Percentiles rank a stretch among this genome's conserved stretches.
These are phyloP conservation scores for Parus major DNA, from an alignment of 2,113 vertebrate genomes.

Conservation along the genomic window DNA sequence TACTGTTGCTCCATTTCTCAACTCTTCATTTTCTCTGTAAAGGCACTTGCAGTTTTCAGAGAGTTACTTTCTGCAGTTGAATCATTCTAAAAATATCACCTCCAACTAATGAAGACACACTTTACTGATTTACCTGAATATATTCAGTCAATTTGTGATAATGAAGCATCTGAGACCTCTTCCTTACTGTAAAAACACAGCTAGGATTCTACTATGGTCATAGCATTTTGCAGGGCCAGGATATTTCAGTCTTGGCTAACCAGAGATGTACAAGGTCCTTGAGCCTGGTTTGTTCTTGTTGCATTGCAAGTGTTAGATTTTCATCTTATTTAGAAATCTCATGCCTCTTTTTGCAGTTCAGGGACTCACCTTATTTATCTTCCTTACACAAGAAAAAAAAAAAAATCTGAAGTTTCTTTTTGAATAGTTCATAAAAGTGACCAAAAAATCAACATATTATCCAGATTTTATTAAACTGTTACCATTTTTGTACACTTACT, in stretches of 20 bases:
- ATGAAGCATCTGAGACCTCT: not conserved
- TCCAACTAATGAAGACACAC: not conserved
- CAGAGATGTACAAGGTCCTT: not conserved
- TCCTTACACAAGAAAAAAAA: not conserved
- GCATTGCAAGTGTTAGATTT: not conserved
- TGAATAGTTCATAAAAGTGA: not conserved
- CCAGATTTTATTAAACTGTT: not conserved
- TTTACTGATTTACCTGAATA: not conserved
- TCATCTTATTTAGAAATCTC: not conserved
- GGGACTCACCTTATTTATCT: not conserved
- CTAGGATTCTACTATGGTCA: rapidly evolving
- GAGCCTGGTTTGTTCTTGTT: not conserved
- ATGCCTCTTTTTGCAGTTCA: not conserved
- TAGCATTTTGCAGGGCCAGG: not conserved
- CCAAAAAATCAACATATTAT: not conserved
- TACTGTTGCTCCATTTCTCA: not conserved
- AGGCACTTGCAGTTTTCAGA: not conserved
- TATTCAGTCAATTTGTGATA: not conserved
- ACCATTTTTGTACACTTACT: not conserved
- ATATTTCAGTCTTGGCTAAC: not conserved
- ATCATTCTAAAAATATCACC: not conserved
- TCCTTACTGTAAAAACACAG: not conserved
- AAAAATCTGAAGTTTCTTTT: not conserved
- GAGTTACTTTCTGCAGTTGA: not conserved
- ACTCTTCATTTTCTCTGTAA: not conserved